Evolutionary conservation across 2,888 invertebrate genomes (phyloP).

Genomic region (Trisateles emortualis): DNA sequence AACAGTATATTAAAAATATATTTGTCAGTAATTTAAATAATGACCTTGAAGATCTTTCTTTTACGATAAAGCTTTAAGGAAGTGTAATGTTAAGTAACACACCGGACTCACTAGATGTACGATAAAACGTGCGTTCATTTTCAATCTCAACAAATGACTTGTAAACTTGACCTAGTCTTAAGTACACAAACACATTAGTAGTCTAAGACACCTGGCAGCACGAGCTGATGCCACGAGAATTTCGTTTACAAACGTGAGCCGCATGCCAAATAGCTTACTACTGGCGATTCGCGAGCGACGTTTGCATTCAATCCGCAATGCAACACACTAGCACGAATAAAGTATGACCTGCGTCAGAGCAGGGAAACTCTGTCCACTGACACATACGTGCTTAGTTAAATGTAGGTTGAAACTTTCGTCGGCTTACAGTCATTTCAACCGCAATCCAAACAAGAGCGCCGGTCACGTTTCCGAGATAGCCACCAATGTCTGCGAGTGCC

Average conservation of each 20-base stretch:
- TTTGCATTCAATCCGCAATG: slow-evolving; percentile 79
- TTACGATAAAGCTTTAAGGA: not conserved
- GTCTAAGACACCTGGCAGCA: slow-evolving; percentile 59
- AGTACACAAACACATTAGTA: slow-evolving; percentile 59
- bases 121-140: slow-evolving; percentile 11
- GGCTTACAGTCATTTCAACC: slow-evolving; percentile 71
- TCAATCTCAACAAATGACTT: slow-evolving; percentile 32
- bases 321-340: slow-evolving; percentile 74
- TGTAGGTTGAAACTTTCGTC: slow-evolving; percentile 83
- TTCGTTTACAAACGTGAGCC: slow-evolving; percentile 66
- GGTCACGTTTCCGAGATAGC: slow-evolving; percentile 76
- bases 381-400: slow-evolving; percentile 73
- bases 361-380: slow-evolving; percentile 76
- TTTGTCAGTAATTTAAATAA: not conserved
- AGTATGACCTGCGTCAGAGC: slow-evolving; percentile 69
- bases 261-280: slow-evolving; percentile 54
- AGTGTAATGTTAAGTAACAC: slow-evolving; percentile 9
- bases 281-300: slow-evolving; percentile 61
- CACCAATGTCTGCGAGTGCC: slow-evolving; percentile 49
- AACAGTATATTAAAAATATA: not conserved
- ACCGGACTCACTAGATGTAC: slow-evolving; percentile 1
- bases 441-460: slow-evolving; percentile 77
- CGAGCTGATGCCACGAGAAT: slow-evolving; percentile 67
- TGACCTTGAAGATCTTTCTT: not conserved
- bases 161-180: slow-evolving; percentile 47